Base-by-base conservation (phyloP, 30 jellyfish, hydroid and myxozoan species). In the Cassiopea xamachana region DNA sequence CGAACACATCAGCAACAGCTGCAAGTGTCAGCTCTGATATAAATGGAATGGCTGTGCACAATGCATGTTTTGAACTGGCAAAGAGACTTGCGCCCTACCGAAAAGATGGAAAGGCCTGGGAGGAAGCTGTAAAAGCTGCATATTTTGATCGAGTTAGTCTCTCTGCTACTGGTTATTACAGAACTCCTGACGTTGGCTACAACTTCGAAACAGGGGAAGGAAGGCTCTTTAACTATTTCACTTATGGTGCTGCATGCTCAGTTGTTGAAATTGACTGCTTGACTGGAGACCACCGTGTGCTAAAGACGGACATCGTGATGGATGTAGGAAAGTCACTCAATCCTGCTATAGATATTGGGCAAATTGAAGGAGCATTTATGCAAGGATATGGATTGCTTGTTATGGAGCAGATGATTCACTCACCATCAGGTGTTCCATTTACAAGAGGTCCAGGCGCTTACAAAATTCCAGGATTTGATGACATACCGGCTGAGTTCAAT, bases 391-490 rank as follows among this genome's bases (percentile, higher is more conserved):
- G 94, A 1, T 1, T 86, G 75, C 75, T 86, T 49, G 94, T 86
- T 39, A 84, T 84, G 92, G 92, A 84, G 46, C 92, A 84, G n/a
- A 70, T 84, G 84, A 55, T 84, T 17, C 92, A 86, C 68, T 86
- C 94, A 8, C 94, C 94, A 5, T 75, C 88, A 1, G 94, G 94
- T 17, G 83, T 61, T 0, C 89, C 82, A 19, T 75, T 74, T 3
- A 75, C 94, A 43, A 87, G 94, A 17, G 94, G 94, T 14, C 94
- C 94, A 47, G 94, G 94, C 5, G 89, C 94, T 3, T 86, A 86
- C 70, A 86, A 86, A 87, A 86, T 86, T 5, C 94, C 94, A 9
- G 39, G 82, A 12, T 86, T 86, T 55, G 86, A 59, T 45, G 90
- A 82, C 18, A 69, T 82, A 9, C 90, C 90, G 12, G 73, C 81